A percentile compares a stretch with the other conserved stretches of the same genome.
Conservation (phyloP, 2,797 vertebrate genomes). For the Galagoides demidoff region DNA sequence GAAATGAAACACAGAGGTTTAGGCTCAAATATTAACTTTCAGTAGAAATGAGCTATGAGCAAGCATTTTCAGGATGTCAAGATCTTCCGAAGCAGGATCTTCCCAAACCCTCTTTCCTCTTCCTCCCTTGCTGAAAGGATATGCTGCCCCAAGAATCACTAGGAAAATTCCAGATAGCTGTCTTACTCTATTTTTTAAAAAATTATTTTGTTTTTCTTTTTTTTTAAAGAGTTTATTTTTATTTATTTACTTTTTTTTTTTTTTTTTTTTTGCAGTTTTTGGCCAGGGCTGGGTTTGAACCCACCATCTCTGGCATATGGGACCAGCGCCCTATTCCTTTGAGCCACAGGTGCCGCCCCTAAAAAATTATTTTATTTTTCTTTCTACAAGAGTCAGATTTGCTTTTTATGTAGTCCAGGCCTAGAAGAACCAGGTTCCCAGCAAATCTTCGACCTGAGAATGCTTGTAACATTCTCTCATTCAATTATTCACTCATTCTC, state of each 20-base stretch:
- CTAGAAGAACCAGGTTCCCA: not conserved
- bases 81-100: not conserved
- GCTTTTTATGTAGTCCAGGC: not conserved
- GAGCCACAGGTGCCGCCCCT: no score
- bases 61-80: not conserved
- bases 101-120: not conserved
- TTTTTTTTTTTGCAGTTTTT: no score
- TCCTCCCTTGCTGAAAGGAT: not conserved
- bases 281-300: no score
- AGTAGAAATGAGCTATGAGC: not conserved
- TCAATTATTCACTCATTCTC: not conserved
- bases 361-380: not conserved
- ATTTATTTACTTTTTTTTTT: no score
- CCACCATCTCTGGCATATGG: no score
- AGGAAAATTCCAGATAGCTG: not conserved
- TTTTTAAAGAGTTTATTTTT: no score
- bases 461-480: not conserved
- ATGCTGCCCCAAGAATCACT: not conserved
- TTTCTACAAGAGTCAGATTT: not conserved
- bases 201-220: not conserved
- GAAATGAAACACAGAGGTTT: constrained; percentile 65
- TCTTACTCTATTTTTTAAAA: not conserved
- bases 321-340: no score
- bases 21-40: not conserved
- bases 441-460: not conserved